phyloP scores from a whole-genome alignment of 2,888 invertebrate genomes.

The Cabera pusaria region DNA sequence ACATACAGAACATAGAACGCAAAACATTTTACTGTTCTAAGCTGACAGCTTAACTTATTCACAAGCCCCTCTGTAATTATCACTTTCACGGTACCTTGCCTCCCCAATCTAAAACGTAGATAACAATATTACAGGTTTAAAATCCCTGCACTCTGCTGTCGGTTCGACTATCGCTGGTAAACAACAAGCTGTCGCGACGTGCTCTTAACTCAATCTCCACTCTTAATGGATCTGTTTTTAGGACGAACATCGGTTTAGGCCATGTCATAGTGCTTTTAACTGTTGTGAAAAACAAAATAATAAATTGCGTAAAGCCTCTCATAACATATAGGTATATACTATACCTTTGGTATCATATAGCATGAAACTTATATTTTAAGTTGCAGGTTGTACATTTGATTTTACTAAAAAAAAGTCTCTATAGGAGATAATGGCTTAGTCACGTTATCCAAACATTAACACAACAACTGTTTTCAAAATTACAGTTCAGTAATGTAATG shows the following conservation, averaged over 20 bases:
- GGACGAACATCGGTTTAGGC: neutral
- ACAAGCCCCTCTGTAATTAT: slow-evolving; percentile 20
- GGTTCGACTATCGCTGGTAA: slow-evolving; percentile 47
- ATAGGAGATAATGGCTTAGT: no score
- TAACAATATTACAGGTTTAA: slow-evolving; percentile 41
- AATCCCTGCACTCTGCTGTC: slow-evolving; percentile 35
- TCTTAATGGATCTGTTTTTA: slow-evolving; percentile 43
- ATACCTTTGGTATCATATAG: no score
- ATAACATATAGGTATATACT: no score
- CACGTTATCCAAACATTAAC: no score
- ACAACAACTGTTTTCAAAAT: no score
- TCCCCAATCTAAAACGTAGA: slow-evolving; percentile 29
- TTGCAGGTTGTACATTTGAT: no score
- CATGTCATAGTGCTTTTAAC: no score
- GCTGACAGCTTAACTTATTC: slow-evolving; percentile 13
- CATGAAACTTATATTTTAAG: no score
- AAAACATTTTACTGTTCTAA: slow-evolving; percentile 2
- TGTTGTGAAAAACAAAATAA: no score
- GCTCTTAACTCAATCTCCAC: slow-evolving; percentile 54
- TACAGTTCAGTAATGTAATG: no score
- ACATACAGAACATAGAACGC: slow-evolving; percentile 3
- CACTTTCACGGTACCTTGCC: slow-evolving; percentile 27
- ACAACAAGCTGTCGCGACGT: slow-evolving; percentile 51
- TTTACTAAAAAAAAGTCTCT: no score
- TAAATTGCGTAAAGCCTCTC: no score